phyloP scores from a whole-genome alignment of 2,113 vertebrate genomes.

The Coptodon rendalli region DNA sequence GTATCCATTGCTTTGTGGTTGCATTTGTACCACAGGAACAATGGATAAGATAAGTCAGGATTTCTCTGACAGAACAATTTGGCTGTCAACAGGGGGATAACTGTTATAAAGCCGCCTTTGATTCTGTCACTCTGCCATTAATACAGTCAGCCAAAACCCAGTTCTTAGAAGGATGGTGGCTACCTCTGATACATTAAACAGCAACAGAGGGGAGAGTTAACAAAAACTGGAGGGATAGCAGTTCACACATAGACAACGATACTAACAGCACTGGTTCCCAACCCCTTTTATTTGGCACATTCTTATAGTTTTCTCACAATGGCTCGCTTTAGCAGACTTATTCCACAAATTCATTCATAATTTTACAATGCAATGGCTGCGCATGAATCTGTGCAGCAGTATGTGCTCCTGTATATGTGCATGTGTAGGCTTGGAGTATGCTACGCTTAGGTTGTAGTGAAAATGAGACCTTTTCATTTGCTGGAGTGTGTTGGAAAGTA shows the following conservation, averaged over 20 bases:
- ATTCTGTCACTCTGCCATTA: conserved; percentile 29
- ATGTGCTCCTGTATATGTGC: not conserved
- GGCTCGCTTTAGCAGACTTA: not conserved
- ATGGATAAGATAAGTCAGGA: conserved; percentile 33
- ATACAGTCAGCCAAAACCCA: not conserved
- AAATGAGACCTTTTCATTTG: not conserved
- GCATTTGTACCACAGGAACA: conserved; percentile 27
- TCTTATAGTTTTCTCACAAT: not conserved
- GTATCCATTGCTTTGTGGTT: conserved; percentile 5
- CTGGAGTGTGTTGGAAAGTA: not conserved
- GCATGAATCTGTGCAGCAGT: not conserved
- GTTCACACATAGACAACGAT: not conserved
- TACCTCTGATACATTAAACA: conserved; percentile 17
- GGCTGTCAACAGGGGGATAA: conserved; percentile 22
- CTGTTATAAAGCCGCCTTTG: conserved; percentile 46
- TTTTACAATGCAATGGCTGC: not conserved
- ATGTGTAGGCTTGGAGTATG: not conserved
- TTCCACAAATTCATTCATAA: not conserved
- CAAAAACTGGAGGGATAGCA: not conserved
- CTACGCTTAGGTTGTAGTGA: not conserved
- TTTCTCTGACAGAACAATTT: conserved; percentile 45
- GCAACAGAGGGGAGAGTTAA: not conserved
- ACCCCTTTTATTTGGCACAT: not conserved
- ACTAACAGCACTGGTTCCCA: not conserved
- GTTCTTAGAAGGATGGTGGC: not conserved